Evolutionary conservation across 1,140 invertebrate species (phyloP).

Genomic region (Psilanteris sp.): DNA sequence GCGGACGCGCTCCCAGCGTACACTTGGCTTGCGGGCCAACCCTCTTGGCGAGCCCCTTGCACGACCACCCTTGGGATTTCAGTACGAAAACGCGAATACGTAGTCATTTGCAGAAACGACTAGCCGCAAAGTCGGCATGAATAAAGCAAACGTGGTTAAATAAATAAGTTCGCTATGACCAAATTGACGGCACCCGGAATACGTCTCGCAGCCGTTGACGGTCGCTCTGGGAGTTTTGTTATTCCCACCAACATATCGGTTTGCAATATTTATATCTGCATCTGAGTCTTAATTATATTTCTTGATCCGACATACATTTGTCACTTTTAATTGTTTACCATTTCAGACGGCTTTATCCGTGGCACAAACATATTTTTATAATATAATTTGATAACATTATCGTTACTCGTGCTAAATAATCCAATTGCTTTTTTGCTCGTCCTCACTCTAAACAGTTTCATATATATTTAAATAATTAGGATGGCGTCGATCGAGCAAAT

Average conservation of each 20-base stretch:
- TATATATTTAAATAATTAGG: too few relatives aligned
- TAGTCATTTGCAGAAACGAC: constrained; percentile 62
- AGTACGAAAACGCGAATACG: constrained; percentile 34
- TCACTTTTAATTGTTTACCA: too few relatives aligned
- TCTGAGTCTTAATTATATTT: constrained; percentile 11
- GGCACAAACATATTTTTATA: too few relatives aligned
- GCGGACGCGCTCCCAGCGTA: constrained; percentile 5
- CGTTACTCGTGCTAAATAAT: too few relatives aligned
- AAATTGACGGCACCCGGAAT: constrained; percentile 48
- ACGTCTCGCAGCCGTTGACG: constrained; percentile 34
- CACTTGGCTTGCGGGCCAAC: constrained; percentile 28
- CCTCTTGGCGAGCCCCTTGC: constrained; percentile 33
- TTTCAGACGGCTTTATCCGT: too few relatives aligned
- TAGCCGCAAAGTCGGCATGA: constrained; percentile 55
- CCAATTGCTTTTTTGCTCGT: too few relatives aligned
- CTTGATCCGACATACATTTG: too few relatives aligned
- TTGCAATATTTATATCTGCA: constrained; percentile 39
- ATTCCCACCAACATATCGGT: constrained; percentile 22
- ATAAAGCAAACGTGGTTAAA: constrained; percentile 51
- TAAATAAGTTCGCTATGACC: constrained; percentile 54
- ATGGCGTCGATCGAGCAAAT: too few relatives aligned
- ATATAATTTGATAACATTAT: too few relatives aligned
- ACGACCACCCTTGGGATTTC: constrained; percentile 36
- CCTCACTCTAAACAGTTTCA: too few relatives aligned
- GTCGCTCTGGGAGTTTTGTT: constrained; percentile 38